phyloP scores from a whole-genome alignment of 2,113 vertebrate genomes.

The Oenanthe oenanthe region DNA sequence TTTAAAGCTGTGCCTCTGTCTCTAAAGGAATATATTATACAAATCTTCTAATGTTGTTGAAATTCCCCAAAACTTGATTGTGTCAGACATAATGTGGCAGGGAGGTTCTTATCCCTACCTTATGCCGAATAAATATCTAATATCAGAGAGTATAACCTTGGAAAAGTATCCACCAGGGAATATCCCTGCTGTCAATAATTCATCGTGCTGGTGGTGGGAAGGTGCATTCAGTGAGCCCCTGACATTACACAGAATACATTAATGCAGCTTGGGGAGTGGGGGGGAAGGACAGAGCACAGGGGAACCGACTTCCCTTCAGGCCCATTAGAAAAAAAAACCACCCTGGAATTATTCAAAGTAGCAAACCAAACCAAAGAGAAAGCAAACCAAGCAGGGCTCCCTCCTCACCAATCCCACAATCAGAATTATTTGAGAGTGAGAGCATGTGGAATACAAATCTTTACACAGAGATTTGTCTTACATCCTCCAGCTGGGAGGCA shows the following conservation, averaged over 20 bases:
- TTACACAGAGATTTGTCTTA: neutral
- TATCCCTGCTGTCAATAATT: constrained; percentile 63
- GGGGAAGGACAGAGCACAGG: neutral
- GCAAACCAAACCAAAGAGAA: neutral
- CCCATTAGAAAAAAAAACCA: neutral
- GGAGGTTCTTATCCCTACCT: constrained; percentile 71
- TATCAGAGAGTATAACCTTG: constrained; percentile 60
- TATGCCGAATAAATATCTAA: constrained; percentile 64
- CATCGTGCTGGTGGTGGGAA: constrained; percentile 40
- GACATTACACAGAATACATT: neutral
- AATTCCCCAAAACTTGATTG: constrained; percentile 75
- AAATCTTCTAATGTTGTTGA: constrained; percentile 72
- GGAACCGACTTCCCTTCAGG: neutral
- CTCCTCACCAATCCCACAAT: neutral
- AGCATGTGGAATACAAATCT: neutral
- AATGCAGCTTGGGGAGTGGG: neutral
- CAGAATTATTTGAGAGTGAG: neutral
- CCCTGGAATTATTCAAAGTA: neutral
- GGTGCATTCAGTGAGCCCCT: neutral
- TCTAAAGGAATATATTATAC: constrained; percentile 78
- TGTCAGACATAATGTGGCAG: constrained; percentile 73
- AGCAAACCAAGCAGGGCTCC: neutral
- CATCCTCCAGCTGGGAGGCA: neutral
- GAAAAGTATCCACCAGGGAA: constrained; percentile 57
- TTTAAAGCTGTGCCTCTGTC: constrained; percentile 72